These are phyloP conservation scores for Pithys albifrons DNA, from an alignment of 2,113 vertebrate species.

Conservation along the genomic window DNA sequence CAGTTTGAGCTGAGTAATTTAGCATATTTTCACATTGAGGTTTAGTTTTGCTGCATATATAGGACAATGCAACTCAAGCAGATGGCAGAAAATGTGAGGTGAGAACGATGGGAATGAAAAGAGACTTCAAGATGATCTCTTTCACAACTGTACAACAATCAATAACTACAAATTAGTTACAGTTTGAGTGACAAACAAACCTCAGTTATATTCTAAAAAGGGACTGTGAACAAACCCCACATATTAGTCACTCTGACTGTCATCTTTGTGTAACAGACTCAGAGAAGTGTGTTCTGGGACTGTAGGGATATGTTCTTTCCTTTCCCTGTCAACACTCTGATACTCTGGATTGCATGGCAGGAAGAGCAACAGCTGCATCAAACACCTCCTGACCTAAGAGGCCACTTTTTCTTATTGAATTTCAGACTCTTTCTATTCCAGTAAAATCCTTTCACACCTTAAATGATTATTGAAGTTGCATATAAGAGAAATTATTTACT, in stretches of 20 bases:
- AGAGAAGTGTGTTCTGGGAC: neutral
- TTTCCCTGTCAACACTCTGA: neutral
- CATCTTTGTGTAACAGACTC: neutral
- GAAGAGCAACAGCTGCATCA: neutral
- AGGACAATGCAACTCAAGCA: neutral
- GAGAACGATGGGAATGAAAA: neutral
- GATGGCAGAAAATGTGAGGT: neutral
- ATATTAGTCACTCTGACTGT: neutral
- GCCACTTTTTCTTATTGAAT: neutral
- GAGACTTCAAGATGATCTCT: neutral
- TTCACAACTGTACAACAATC: neutral
- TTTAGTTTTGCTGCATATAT: neutral
- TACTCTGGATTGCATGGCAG: neutral
- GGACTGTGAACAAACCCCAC: neutral
- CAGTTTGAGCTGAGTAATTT: neutral
- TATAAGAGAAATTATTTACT: neutral
- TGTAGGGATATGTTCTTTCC: fast-evolving
- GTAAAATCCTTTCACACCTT: neutral
- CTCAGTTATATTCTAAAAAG: neutral
- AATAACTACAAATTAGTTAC: neutral
- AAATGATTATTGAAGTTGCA: neutral
- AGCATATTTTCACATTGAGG: neutral
- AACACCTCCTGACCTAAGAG: neutral
- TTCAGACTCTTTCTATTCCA: neutral
- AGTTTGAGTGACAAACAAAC: neutral